Evolutionary conservation across 37 sponge, comb jelly and placozoan species (phyloP), one percentile per base, ranked within the genome.

Genomic region (Diacarnus erythraeanus): DNA sequence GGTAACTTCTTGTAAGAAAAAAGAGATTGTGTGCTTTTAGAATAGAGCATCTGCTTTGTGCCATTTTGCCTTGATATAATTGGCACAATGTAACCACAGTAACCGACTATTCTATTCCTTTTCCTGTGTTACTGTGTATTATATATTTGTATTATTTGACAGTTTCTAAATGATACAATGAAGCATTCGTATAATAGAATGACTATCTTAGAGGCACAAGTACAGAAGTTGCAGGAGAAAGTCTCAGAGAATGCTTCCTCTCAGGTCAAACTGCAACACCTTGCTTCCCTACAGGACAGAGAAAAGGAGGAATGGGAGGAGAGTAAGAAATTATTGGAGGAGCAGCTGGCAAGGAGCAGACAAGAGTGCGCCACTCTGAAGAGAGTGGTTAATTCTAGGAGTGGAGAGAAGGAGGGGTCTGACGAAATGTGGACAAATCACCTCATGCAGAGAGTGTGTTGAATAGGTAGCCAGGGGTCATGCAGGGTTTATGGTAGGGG

Each of bases 261-360:
- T 10, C 66, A 65, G 54, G 37, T 54, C 30, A 73, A 43, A 57
- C 60, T 74, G 51, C 64, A 84, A 12, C 77, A 71, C 38, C 23
- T 74, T 35, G 65, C 63, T 1, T 26, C 25, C 64, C 21, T 41
- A n/a, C 84, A 71, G 59, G 40, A 76, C 54, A 75, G 47, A 41
- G 79, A 85, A 47, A 77, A 31, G 43, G 51, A 65, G 29, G 86
- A 75, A 60, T 86, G 86, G 86, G 38, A 38, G 33, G 34, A 31
- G 40, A 64, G 60, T n/a, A 77, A 76, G 56, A 31, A 2, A 34
- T 4, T 35, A 20, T 60, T 87, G 22, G 68, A 82, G 44, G n/a
- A 76, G 56, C 77, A 87, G 58, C 38, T 87, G 18, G 25, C 26
- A 20, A 51, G 51, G 18, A 72, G 51, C 3, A 43, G 79, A 44